Base-by-base conservation (phyloP, 2,113 vertebrate species). In the Lucifuga dentata region DNA sequence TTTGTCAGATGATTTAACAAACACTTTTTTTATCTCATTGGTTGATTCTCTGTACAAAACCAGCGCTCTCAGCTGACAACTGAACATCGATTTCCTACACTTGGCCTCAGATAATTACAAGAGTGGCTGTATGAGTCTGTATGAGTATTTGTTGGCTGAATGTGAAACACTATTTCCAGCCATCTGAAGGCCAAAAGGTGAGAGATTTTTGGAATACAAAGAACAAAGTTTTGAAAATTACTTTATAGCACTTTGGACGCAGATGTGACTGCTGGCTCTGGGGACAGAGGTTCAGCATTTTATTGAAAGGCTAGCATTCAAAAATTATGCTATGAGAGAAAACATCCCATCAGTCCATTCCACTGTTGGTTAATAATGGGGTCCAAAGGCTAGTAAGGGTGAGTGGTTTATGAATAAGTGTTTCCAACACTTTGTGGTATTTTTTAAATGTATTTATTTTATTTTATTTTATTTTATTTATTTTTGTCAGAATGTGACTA, bases 191-290 rank as follows among this genome's bases (percentile, higher is more conserved):
- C 56, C 55, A 74, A 17, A 29, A 32, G 57, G 36, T 72, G 29
- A 65, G 17, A 55, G 19, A 32, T 45, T 66, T 53, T 72, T 69
- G 48, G 61, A 63, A 73, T 16, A 40, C 3, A 36, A 68, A 69
- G 23, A 56, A 60, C 33, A 10, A 39, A 3, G 26, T 55, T 59
- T 53, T 82, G 41, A 39, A 5, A 16, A 19, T 35, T 6, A 38
- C 55, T 72, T 71, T 83, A 53, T 35, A 58, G 10, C n/a, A 19
- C 19, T 64, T 53, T 72, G 50, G 60, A 67, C 23, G 32, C 21
- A 19, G n/a, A 40, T 0, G 1, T 16, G 11, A 68, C 46, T 48
- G 23, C 33, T 15, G n/a, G 5, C 68, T 76, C 29, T 2, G 24
- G 73, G 44, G 80, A 63, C 16, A 16, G 21, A 0, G 15, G 66